These are phyloP conservation scores for Pseudopodoces humilis DNA, from an alignment of 2,113 vertebrate species.

Conservation along the genomic window DNA sequence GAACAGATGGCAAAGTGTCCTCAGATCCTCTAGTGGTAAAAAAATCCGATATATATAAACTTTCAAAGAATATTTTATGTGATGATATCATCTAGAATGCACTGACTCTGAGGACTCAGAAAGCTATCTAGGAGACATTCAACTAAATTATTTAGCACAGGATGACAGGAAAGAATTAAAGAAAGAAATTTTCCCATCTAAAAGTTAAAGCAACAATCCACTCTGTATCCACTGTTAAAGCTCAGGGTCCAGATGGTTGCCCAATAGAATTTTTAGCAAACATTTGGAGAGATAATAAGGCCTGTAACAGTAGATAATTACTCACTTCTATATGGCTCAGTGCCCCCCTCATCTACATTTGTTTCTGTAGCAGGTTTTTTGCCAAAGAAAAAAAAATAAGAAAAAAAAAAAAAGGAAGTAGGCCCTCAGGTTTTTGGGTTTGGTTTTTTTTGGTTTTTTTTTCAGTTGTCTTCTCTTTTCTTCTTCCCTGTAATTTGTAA, in stretches of 20 bases:
- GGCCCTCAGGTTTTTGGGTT: neutral
- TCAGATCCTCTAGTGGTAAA: slow-evolving; percentile 66
- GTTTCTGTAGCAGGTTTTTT: slow-evolving; percentile 69
- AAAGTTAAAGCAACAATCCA: slow-evolving; percentile 69
- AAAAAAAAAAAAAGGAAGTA: neutral
- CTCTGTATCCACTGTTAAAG: slow-evolving; percentile 72
- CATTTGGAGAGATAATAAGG: slow-evolving; percentile 85
- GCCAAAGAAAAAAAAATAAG: slow-evolving; percentile 33
- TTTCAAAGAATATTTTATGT: slow-evolving; percentile 69
- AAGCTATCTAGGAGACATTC: slow-evolving; percentile 64
- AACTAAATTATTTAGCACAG: slow-evolving; percentile 76
- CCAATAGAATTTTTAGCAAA: slow-evolving; percentile 83
- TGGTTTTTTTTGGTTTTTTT: neutral
- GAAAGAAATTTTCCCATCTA: slow-evolving; percentile 63
- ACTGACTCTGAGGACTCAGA: slow-evolving; percentile 60
- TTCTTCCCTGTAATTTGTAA: neutral
- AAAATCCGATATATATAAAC: neutral
- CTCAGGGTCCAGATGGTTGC: slow-evolving; percentile 80
- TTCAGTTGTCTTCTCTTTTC: neutral
- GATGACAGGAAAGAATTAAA: slow-evolving; percentile 74
- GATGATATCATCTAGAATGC: slow-evolving; percentile 56
- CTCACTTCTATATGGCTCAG: slow-evolving; percentile 78
- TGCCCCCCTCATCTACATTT: slow-evolving; percentile 75
- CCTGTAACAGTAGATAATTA: slow-evolving; percentile 81
- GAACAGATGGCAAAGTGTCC: slow-evolving; percentile 78